These are phyloP conservation scores for Rhynchomys soricoides DNA, from an alignment of 2,113 vertebrate species.

Conservation along the genomic window DNA sequence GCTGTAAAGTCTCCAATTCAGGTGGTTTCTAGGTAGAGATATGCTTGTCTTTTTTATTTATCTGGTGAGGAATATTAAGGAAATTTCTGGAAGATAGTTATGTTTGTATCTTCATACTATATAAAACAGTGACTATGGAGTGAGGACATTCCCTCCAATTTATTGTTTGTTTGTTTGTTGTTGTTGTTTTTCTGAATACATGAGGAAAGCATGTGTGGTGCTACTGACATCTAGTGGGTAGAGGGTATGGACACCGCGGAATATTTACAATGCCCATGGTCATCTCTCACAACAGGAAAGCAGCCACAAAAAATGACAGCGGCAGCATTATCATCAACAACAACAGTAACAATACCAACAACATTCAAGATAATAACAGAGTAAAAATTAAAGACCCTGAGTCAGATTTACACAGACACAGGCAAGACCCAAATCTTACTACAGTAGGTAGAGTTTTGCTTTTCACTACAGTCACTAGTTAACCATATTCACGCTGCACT, in stretches of 20 bases:
- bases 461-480: neutral
- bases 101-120: neutral
- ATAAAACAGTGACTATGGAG: neutral
- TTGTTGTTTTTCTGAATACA: neutral
- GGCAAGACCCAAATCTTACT: conserved; percentile 1
- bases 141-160: neutral
- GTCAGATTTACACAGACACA: neutral
- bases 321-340: neutral
- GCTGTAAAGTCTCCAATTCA: neutral
- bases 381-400: neutral
- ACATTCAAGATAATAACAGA: neutral
- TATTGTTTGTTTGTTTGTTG: conserved; percentile 33
- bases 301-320: neutral
- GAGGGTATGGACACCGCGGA: neutral
- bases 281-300: neutral
- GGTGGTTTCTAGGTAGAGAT: neutral
- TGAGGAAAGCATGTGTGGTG: neutral
- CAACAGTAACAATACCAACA: neutral
- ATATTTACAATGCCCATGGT: neutral
- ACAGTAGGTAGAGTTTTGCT: neutral
- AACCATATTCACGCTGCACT: neutral
- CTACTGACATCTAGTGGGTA: neutral
- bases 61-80: neutral
- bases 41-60: neutral
- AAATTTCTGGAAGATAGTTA: neutral